Percentiles rank a stretch among this genome's conserved stretches.
Conservation (phyloP, 2,888 invertebrate species). For the Diarsia mendica region DNA sequence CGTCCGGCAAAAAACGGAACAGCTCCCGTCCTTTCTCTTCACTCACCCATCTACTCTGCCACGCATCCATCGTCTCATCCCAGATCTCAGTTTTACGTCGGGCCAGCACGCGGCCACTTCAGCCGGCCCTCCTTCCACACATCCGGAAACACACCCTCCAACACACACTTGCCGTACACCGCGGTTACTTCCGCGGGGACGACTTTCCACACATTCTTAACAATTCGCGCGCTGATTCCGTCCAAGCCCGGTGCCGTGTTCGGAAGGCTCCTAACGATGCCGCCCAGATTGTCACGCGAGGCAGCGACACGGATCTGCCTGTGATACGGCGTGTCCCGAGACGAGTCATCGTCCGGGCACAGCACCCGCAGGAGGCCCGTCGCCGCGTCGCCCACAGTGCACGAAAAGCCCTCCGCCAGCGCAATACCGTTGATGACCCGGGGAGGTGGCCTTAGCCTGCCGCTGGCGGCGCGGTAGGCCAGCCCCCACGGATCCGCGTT, state of each 20-base stretch:
- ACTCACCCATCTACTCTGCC: no score
- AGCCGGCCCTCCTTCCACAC: conserved; percentile 63
- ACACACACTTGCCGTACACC: conserved; percentile 20
- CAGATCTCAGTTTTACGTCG: no score
- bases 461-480: conserved; percentile 59
- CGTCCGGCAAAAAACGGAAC: no score
- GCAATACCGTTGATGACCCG: conserved; percentile 52
- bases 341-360: conserved; percentile 65
- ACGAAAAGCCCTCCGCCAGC: conserved; percentile 36
- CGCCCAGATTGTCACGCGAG: conserved; percentile 28
- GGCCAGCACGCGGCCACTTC: no score
- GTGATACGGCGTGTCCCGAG: conserved; percentile 58
- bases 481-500: conserved; percentile 51
- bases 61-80: no score
- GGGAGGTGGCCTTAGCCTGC: conserved; percentile 54
- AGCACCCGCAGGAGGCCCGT: conserved; percentile 34
- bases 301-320: conserved; percentile 51
- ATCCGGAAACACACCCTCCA: conserved; percentile 58
- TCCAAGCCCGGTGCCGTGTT: conserved; percentile 54
- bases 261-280: conserved; percentile 54
- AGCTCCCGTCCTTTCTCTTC: no score
- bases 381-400: conserved; percentile 48
- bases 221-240: conserved; percentile 18
- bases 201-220: conserved; percentile 4
- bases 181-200: conserved; percentile 14